Conservation (phyloP, 53 echinoderm and acorn worm species). For the Temnopleurus reevesii region DNA sequence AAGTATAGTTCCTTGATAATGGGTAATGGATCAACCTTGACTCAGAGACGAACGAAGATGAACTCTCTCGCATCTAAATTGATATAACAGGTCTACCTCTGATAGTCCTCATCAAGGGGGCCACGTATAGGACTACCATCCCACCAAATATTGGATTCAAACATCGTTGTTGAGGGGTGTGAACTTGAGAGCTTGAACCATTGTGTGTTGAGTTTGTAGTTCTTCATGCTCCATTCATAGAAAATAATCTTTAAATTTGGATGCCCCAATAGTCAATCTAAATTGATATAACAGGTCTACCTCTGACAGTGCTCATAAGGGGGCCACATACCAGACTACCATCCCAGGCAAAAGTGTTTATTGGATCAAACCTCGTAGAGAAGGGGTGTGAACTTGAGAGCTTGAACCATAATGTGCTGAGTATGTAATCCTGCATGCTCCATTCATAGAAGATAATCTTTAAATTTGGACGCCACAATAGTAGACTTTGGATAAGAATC, state of each 20-base stretch:
- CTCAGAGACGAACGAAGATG: neutral
- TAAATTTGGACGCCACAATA: neutral
- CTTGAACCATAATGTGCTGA: too few species aligned
- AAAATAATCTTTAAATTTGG: neutral
- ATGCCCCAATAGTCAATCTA: neutral
- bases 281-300: neutral
- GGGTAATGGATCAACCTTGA: conserved; percentile 5
- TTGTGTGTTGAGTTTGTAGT: too few species aligned
- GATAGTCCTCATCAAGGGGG: neutral
- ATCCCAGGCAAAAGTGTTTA: neutral
- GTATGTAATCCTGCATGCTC: too few species aligned
- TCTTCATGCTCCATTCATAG: too few species aligned
- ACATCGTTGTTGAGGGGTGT: neutral
- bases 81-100: neutral
- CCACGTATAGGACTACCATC: too few species aligned
- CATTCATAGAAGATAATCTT: neutral
- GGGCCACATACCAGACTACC: too few species aligned
- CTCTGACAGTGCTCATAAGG: neutral
- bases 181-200: neutral
- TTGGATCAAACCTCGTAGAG: neutral
- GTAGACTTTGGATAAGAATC: neutral
- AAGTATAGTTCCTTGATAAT: neutral
- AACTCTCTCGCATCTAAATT: neutral
- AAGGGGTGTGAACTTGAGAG: neutral
- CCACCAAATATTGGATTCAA: neutral